Percentiles rank a stretch among this genome's conserved stretches.
Conservation (phyloP, 1,140 invertebrate genomes). For the Nixonia krombeini region DNA sequence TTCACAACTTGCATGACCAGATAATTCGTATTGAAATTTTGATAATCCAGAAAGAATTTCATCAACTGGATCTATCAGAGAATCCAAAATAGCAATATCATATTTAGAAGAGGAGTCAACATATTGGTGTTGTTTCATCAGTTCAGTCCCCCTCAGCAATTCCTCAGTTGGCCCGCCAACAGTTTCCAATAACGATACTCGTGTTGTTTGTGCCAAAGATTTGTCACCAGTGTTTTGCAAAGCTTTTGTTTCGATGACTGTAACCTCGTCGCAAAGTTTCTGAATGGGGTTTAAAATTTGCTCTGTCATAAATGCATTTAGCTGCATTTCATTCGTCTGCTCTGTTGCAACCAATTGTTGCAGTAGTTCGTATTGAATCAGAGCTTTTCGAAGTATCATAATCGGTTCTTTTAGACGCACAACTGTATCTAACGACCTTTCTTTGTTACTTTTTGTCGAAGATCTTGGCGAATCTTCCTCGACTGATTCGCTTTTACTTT, state of each 20-base stretch:
- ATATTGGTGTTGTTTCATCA: conserved; percentile 52
- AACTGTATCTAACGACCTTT: conserved; percentile 48
- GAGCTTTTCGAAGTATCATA: conserved; percentile 46
- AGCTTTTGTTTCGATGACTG: conserved; percentile 53
- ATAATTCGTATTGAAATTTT: conserved; percentile 59
- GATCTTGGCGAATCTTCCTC: conserved; percentile 32
- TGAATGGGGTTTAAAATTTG: conserved; percentile 56
- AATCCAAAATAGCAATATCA: conserved; percentile 61
- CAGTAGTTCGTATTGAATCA: conserved; percentile 55
- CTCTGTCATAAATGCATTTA: conserved; percentile 47
- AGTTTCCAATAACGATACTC: conserved; percentile 60
- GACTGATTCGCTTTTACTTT: conserved; percentile 27
- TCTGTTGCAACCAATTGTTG: conserved; percentile 15
- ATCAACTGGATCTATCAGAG: conserved; percentile 63
- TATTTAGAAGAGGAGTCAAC: conserved; percentile 31
- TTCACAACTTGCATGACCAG: conserved; percentile 42
- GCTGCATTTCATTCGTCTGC: conserved; percentile 32
- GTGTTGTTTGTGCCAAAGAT: conserved; percentile 51
- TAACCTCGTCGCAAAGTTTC: conserved; percentile 58
- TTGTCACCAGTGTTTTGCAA: conserved; percentile 53
- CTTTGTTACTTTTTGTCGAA: conserved; percentile 47
- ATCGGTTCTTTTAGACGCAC: conserved; percentile 50
- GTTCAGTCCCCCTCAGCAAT: conserved; percentile 59
- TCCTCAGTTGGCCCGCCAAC: conserved; percentile 65
- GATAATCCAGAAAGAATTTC: conserved; percentile 61